phyloP scores from a whole-genome alignment of 2,113 vertebrate species.

The Talpa occidentalis region DNA sequence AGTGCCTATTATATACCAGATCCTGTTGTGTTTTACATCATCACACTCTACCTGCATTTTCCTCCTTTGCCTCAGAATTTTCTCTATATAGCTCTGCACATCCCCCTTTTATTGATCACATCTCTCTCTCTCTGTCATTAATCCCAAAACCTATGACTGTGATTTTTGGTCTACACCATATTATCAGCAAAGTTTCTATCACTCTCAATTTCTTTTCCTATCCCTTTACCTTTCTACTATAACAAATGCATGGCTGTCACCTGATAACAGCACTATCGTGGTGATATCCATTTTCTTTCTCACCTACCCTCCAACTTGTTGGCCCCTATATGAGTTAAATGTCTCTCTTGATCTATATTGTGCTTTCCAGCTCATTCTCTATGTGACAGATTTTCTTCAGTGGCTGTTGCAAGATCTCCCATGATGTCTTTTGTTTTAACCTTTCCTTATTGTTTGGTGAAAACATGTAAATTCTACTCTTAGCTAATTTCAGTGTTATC shows the following conservation, averaged over 20 bases:
- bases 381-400: not conserved
- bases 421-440: not conserved
- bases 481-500: not conserved
- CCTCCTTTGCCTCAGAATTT: not conserved
- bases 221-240: not conserved
- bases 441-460: not conserved
- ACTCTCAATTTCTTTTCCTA: not conserved
- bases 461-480: not conserved
- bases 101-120: not conserved
- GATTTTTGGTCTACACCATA: not conserved
- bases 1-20: not conserved
- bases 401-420: not conserved
- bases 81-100: not conserved
- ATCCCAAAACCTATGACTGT: not conserved
- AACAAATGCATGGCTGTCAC: not conserved
- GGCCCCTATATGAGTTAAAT: rapidly evolving
- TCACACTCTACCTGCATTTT: not conserved
- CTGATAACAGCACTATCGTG: not conserved
- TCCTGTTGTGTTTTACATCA: not conserved
- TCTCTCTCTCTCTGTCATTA: not conserved
- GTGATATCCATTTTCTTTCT: not conserved
- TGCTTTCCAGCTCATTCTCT: not conserved
- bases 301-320: not conserved
- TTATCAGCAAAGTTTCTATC: not conserved
- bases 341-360: not conserved